These are phyloP conservation scores for Phyto melanocephala DNA, from an alignment of 2,888 invertebrate genomes.

Conservation along the genomic window DNA sequence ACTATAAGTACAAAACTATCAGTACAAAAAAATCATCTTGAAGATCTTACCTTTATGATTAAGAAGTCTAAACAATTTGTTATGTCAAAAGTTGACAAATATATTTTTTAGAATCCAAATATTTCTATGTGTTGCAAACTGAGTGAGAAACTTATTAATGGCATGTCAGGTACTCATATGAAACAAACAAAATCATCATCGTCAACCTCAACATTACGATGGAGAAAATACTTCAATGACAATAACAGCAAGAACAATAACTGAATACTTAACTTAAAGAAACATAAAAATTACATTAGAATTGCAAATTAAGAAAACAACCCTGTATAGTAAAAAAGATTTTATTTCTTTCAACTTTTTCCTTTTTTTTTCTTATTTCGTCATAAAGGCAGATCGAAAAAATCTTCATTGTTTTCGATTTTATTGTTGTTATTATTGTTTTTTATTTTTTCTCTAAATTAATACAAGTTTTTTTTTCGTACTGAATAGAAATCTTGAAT, in stretches of 20 bases:
- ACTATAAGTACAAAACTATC: too few relatives aligned
- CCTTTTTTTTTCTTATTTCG: not conserved
- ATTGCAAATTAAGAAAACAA: slow-evolving; percentile 74
- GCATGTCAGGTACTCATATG: slow-evolving; percentile 42
- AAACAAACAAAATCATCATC: slow-evolving; percentile 24
- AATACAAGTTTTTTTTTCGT: too few relatives aligned
- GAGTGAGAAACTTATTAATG: not conserved
- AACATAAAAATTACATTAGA: slow-evolving; percentile 75
- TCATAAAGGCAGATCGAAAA: slow-evolving; percentile 29
- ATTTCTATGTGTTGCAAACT: too few relatives aligned
- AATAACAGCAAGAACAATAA: slow-evolving; percentile 4
- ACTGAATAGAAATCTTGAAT: too few relatives aligned
- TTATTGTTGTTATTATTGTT: slow-evolving; percentile 56
- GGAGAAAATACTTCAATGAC: slow-evolving; percentile 31
- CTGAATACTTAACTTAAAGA: slow-evolving; percentile 32
- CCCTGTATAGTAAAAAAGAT: slow-evolving; percentile 9
- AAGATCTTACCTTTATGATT: too few relatives aligned
- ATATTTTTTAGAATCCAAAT: too few relatives aligned
- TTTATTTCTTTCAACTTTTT: not conserved
- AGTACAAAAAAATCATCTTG: too few relatives aligned
- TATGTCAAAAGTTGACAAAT: too few relatives aligned
- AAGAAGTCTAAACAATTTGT: too few relatives aligned
- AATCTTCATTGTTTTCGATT: slow-evolving; percentile 25
- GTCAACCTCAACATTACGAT: slow-evolving; percentile 1
- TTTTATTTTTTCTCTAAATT: too few relatives aligned